Percentiles rank a stretch among this genome's conserved stretches.
Evolutionary conservation across 2,888 invertebrate species (phyloP).

Genomic region (Rotaria macrura): DNA sequence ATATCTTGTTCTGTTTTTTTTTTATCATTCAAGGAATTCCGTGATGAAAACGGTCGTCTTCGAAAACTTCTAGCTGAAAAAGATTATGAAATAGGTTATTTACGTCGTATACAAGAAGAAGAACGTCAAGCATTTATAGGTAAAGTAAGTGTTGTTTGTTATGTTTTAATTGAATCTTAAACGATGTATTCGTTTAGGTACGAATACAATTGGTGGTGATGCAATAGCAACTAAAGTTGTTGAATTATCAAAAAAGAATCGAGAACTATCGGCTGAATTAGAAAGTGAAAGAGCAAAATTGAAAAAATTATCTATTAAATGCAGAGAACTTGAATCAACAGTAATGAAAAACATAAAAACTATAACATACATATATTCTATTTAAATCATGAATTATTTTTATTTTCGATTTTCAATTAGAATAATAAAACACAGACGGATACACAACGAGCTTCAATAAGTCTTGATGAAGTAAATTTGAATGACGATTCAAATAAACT

Average conservation of each 20-base stretch:
- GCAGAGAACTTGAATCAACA: conserved; percentile 40
- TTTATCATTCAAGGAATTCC: conserved; percentile 39
- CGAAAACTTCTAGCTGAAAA: conserved; percentile 47
- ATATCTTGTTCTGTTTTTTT: no score
- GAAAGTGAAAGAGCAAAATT: conserved; percentile 45
- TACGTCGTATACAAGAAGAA: conserved; percentile 44
- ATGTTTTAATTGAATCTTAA: conserved; percentile 17
- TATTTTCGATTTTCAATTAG: neutral
- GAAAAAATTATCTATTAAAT: conserved; percentile 43
- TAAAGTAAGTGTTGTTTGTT: conserved; percentile 25
- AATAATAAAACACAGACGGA: neutral
- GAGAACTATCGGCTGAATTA: conserved; percentile 47
- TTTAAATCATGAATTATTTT: neutral
- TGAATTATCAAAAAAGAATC: conserved; percentile 47
- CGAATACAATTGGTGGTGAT: conserved; percentile 41
- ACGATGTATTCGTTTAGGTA: conserved; percentile 15
- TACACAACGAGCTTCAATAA: neutral
- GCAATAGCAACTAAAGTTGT: conserved; percentile 49
- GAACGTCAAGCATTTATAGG: conserved; percentile 40
- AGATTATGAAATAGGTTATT: conserved; percentile 46
- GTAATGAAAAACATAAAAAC: neutral
- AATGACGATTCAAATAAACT: neutral
- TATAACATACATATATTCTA: neutral
- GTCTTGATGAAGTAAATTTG: neutral
- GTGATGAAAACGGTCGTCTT: conserved; percentile 50